These are phyloP conservation scores for Oscheius sp. DNA, from an alignment of 2,888 invertebrate genomes.

Conservation along the genomic window DNA sequence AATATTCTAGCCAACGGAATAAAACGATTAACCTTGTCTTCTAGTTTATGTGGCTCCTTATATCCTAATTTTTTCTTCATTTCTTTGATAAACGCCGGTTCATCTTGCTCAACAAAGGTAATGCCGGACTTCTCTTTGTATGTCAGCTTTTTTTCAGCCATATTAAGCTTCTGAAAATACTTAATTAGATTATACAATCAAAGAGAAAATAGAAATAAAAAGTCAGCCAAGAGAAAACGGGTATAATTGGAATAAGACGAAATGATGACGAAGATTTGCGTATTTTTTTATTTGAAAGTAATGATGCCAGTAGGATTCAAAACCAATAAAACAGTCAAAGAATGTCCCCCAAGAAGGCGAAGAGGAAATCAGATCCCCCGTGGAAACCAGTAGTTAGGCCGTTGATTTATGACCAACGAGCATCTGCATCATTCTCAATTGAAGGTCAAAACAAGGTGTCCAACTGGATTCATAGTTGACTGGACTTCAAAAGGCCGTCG, in stretches of 20 bases:
- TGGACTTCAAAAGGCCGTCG: too few species aligned
- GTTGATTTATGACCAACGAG: background rate
- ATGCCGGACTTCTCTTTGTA: conserved; percentile 35
- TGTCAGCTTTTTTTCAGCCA: conserved; percentile 29
- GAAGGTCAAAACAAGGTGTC: background rate
- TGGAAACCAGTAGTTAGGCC: background rate
- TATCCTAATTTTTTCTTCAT: conserved; percentile 66
- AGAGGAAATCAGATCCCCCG: too few species aligned
- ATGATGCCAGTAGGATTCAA: too few species aligned
- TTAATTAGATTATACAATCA: too few species aligned
- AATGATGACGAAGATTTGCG: background rate
- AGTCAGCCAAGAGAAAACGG: background rate
- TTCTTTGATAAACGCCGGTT: conserved; percentile 62
- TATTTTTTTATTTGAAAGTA: background rate
- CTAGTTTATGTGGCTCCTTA: conserved; percentile 60
- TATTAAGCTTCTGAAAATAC: background rate
- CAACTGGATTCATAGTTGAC: too few species aligned
- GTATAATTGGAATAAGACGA: background rate
- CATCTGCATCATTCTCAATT: background rate
- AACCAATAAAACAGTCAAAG: too few species aligned
- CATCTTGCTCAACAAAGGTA: conserved; percentile 58
- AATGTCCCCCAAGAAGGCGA: too few species aligned
- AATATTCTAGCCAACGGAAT: conserved; percentile 4
- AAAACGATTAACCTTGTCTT: conserved; percentile 57
- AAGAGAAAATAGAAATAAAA: background rate